Conservation (phyloP, 30 jellyfish, hydroid and myxozoan genomes). For the Hydractinia symbiolongicarpus region DNA sequence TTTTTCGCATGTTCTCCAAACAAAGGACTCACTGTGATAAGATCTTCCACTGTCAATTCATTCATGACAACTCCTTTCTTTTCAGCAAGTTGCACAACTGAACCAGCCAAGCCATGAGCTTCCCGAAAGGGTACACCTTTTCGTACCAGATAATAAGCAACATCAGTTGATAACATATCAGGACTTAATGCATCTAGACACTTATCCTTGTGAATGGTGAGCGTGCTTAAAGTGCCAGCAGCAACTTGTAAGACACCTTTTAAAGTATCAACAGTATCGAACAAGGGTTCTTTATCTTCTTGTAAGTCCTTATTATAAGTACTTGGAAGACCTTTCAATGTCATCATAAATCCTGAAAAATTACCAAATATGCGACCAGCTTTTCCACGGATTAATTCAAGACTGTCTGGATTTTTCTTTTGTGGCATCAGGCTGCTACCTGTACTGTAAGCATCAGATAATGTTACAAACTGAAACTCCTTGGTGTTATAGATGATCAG, state of each 20-base stretch:
- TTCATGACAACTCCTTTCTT: conserved; percentile 38
- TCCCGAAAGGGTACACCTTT: conserved; percentile 94
- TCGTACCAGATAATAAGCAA: conserved; percentile 73
- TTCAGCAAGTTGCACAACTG: conserved; percentile 78
- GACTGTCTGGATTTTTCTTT: conserved; percentile 87
- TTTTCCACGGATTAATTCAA: conserved; percentile 86
- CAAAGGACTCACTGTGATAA: conserved; percentile 32
- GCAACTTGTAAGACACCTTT: conserved; percentile 61
- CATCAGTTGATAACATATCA: conserved; percentile 87
- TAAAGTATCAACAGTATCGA: conserved; percentile 73
- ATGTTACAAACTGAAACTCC: conserved; percentile 65
- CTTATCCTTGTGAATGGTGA: conserved; percentile 51
- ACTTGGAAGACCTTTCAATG: conserved; percentile 82
- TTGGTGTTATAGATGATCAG: conserved; percentile 71
- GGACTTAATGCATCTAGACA: conserved; percentile 76
- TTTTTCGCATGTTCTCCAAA: conserved; percentile 43
- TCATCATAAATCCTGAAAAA: conserved; percentile 67
- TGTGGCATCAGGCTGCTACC: conserved; percentile 97
- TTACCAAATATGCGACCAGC: conserved; percentile 80
- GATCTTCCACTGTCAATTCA: conserved; percentile 40
- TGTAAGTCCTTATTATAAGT: conserved; percentile 81
- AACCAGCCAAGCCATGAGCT: conserved; percentile 84
- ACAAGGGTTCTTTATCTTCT: conserved; percentile 77
- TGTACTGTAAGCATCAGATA: conserved; percentile 85
- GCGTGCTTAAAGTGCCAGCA: conserved; percentile 64